Evolutionary conservation across 2,113 vertebrate genomes (phyloP).

Genomic region (Pipa parva): DNA sequence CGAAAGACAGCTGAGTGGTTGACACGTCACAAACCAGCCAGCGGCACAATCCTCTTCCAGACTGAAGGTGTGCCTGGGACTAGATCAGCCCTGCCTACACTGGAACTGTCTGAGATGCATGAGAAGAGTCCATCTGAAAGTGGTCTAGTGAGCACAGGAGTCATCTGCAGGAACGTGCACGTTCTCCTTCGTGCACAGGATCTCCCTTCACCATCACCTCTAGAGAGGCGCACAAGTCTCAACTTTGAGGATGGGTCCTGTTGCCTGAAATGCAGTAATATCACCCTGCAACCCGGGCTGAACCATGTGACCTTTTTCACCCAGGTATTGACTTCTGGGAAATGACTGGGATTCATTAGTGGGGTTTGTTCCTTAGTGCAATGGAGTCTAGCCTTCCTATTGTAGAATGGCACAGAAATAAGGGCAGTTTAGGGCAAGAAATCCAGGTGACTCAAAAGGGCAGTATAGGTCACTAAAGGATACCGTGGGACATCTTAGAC

Average conservation of each 20-base stretch:
- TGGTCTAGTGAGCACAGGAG: conserved; percentile 74
- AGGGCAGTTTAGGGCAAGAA: no score
- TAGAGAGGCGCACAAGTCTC: conserved; percentile 64
- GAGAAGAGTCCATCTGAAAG: conserved; percentile 86
- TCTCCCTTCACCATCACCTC: conserved; percentile 53
- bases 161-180: conserved; percentile 90
- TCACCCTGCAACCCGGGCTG: conserved; percentile 78
- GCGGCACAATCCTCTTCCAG: conserved; percentile 71
- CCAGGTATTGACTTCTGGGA: conserved; percentile 73
- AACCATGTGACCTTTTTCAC: conserved; percentile 80
- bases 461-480: no score
- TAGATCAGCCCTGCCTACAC: conserved; percentile 50
- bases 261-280: conserved; percentile 65
- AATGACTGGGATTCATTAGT: no score
- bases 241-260: conserved; percentile 75
- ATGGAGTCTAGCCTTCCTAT: no score
- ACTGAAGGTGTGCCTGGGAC: conserved; percentile 43
- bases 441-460: no score
- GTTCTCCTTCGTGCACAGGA: conserved; percentile 68
- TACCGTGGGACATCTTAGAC: no score
- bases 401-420: no score
- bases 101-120: conserved; percentile 81
- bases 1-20: conserved; percentile 72
- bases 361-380: no score
- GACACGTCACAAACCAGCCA: conserved; percentile 66